A percentile compares a stretch with the other conserved stretches of the same genome.
Evolutionary conservation across 2,113 vertebrate species (phyloP).

Genomic region (Herpetotheres cachinnans): DNA sequence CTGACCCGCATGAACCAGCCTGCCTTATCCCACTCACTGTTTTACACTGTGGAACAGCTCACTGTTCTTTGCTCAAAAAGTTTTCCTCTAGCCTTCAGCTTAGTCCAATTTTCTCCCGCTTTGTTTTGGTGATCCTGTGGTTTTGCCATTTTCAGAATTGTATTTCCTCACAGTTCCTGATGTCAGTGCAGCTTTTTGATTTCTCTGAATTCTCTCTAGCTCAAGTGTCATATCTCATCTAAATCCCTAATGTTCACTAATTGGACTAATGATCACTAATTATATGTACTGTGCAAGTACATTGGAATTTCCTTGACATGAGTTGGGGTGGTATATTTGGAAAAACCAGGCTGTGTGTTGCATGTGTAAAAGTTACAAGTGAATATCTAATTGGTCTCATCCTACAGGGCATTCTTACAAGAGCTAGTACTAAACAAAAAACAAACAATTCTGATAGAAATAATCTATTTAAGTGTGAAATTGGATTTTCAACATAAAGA

Average conservation of each 20-base stretch:
- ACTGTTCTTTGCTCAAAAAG: neutral
- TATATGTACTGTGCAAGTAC: neutral
- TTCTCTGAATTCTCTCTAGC: neutral
- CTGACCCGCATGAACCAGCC: neutral
- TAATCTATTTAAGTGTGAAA: slow-evolving; percentile 69
- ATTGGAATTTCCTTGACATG: neutral
- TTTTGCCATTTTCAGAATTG: neutral
- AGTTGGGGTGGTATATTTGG: neutral
- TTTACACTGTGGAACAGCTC: neutral
- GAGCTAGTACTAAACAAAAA: slow-evolving; percentile 22
- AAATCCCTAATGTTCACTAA: neutral
- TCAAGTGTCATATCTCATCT: neutral
- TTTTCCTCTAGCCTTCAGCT: neutral
- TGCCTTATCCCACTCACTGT: neutral
- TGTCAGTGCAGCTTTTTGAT: neutral
- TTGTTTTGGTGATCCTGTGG: neutral
- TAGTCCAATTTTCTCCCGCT: neutral
- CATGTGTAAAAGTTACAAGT: neutral
- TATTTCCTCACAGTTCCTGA: neutral
- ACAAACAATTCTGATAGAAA: slow-evolving; percentile 50
- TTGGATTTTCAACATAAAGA: slow-evolving; percentile 63
- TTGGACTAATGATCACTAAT: slow-evolving; percentile 10
- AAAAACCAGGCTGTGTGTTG: neutral
- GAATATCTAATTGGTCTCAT: slow-evolving; percentile 8
- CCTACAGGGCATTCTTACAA: slow-evolving; percentile 9